phyloP scores from a whole-genome alignment of 2,888 invertebrate genomes.

The Pristionchus exspectatus region DNA sequence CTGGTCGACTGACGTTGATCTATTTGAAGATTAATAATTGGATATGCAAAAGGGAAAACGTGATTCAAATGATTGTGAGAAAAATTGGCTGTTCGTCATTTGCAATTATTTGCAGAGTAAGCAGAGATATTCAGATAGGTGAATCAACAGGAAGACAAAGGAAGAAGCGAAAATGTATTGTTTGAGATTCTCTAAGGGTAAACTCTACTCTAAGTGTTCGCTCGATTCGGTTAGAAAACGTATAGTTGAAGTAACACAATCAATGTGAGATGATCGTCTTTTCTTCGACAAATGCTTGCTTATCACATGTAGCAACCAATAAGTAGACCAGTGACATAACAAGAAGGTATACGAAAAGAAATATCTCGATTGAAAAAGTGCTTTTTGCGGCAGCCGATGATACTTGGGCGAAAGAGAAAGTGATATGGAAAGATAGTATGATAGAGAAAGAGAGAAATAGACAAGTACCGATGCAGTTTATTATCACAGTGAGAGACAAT shows the following conservation, averaged over 20 bases:
- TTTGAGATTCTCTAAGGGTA: slow-evolving; percentile 9
- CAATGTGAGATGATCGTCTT: neutral
- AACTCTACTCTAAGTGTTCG: neutral
- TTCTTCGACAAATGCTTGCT: no score
- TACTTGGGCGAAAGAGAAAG: slow-evolving; percentile 23
- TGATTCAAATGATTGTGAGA: neutral
- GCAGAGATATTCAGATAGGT: neutral
- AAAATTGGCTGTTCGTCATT: neutral
- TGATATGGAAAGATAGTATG: neutral
- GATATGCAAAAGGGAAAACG: neutral
- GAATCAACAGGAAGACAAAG: neutral
- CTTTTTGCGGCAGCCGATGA: slow-evolving; percentile 6
- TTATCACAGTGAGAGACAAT: slow-evolving; percentile 39
- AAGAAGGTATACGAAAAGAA: neutral
- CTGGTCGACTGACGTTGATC: neutral
- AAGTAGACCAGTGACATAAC: neutral
- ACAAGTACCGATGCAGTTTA: neutral
- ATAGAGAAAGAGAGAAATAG: neutral
- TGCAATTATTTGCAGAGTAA: neutral
- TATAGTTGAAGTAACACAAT: neutral
- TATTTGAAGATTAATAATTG: neutral
- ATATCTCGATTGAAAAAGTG: neutral
- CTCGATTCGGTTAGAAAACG: neutral
- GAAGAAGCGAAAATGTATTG: neutral
- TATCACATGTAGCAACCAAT: neutral